Evolutionary conservation across 2,797 vertebrate genomes (phyloP), one percentile per base, ranked within the genome.

Genomic region (Miichthys miiuy): DNA sequence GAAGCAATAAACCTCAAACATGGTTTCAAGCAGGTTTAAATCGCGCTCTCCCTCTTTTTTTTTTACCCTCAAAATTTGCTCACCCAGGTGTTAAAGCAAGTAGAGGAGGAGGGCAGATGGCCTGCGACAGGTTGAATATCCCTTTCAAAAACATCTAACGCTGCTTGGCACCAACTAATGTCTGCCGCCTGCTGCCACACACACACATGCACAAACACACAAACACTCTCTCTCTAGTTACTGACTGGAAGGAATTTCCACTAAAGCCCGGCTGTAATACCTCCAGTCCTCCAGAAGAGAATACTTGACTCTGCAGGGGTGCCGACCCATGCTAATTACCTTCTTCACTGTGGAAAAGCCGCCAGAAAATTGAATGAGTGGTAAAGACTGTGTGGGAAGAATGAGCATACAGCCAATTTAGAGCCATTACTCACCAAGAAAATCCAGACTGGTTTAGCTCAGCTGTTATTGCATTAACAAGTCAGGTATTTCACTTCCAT

Each of bases 261-360:
- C 65, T 79, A 41, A 70, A 78, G 71, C 73, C 51, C 44, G 66
- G 20, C 25, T 82, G 77, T 87, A 85, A 74, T 70, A 55, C 52
- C 56, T 20, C 38, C 67, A 81, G 82, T 85, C 74, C 54, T 79
- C 79, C 60, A 70, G 76, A 73, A 71, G 63, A 77, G 70, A 79
- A 66, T 27, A 68, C 81, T 86, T 64, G 61, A 76, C 75, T 77
- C 72, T 62, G 75, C 60, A 54, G 81, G 67, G 78, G 66, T 65
- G 63, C 83, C 72, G 75, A 85, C 78, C 80, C 44, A 23, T 54
- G 48, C 68, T 82, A 84, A 84, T 88, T 83, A 70, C 52, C 62
- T 70, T 38, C 34, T 80, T 84, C 71, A 50, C 38, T 55, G 42
- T 60, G 42, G 69, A 74, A 8, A 38, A 82, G 27, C 77, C 17